Evolutionary conservation across 2,113 vertebrate genomes (phyloP), one percentile per base, ranked within the genome.

Genomic region (Micronycteris hirsuta): DNA sequence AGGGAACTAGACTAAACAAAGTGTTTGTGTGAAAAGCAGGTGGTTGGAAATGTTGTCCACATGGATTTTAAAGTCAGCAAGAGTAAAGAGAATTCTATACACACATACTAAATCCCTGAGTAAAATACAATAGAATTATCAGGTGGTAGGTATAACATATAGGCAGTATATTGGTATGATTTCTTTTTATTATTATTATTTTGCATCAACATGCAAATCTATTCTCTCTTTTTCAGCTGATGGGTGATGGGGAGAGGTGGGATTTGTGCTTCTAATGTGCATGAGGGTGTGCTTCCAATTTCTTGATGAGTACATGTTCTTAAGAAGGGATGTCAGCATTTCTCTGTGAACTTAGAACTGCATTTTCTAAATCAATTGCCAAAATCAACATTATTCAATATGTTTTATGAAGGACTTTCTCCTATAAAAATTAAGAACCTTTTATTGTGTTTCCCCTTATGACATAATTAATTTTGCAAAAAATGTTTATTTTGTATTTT

Each of bases 281-380:
- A 58, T 0, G 33, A 43, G 4, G 1, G 1, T 19, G 4, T 12
- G 9, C 7, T 49, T 68, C 58, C 6, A 4, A 41, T n/a, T 45
- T 68, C 70, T 65, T 84, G n/a, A 45, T 4, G 7, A 71, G 14
- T 47, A 26, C 14, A 2, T 3, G 2, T 7, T 67, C 41, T 58
- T 33, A 82, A 56, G 61, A 77, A 63, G 2, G 2, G 11, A 31
- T 2, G 16, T 11, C 10, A 47, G 3, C 45, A 28, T 47, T 65
- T 94, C 49, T 80, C 68, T 24, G 31, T 82, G 33, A 49, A 77
- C 3, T 56, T 20, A 70, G 22, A 63, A 56, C 49, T 61, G 1
- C 43, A 33, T 91, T 93, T 89, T 71, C 14, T 22, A 93, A 82
- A 89, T 31, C 43, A 33, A 86, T 24, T 13, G 20, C 41, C 61